Conservation (phyloP, 2,888 invertebrate genomes). For the Brachypalpus laphriformis region DNA sequence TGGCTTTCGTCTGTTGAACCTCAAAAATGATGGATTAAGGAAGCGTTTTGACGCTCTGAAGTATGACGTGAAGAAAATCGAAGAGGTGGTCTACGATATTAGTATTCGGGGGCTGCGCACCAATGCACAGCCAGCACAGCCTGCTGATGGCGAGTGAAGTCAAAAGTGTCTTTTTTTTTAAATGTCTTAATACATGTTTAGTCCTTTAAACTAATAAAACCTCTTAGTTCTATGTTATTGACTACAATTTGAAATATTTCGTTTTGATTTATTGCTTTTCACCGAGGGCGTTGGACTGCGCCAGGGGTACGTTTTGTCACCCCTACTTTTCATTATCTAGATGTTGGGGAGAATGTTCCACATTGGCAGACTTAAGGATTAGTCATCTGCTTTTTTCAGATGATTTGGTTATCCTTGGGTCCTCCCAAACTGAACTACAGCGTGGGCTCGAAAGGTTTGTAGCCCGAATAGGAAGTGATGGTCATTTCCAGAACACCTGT, state of each 20-base stretch:
- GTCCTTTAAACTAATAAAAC: constrained; percentile 20
- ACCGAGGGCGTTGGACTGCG: too few species aligned
- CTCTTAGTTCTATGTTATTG: constrained; percentile 26
- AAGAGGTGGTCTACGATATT: constrained; percentile 94
- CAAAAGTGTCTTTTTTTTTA: not conserved
- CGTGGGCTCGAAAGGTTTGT: too few species aligned
- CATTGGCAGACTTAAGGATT: too few species aligned
- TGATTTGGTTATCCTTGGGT: too few species aligned
- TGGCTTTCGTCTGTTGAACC: constrained; percentile 93
- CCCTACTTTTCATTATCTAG: too few species aligned
- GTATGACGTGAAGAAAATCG: constrained; percentile 96
- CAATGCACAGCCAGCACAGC: constrained; percentile 20
- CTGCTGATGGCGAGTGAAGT: constrained; percentile 16
- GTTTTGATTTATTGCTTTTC: too few species aligned
- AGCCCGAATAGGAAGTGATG: too few species aligned
- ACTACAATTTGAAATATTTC: not conserved
- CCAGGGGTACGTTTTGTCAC: too few species aligned
- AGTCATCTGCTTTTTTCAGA: too few species aligned
- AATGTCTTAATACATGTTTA: constrained; percentile 18
- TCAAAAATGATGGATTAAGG: constrained; percentile 94
- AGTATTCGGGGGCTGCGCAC: constrained; percentile 89
- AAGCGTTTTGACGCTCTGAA: constrained; percentile 94
- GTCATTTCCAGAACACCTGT: too few species aligned
- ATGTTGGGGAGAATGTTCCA: too few species aligned
- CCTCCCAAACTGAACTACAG: too few species aligned